phyloP scores from a whole-genome alignment of 2,113 vertebrate species.

The Pluvianellus socialis region DNA sequence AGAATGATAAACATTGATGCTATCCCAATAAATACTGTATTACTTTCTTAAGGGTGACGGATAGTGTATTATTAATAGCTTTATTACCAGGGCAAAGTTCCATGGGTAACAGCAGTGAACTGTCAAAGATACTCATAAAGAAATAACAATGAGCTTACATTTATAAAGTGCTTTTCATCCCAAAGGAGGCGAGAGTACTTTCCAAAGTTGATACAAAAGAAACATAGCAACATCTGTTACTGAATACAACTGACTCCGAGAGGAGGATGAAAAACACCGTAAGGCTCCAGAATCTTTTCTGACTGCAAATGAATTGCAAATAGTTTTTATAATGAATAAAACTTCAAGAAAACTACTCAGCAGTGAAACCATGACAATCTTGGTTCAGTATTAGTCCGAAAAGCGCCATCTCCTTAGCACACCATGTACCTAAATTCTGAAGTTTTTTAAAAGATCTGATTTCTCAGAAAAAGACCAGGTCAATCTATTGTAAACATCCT shows the following conservation, averaged over 20 bases:
- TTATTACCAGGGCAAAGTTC: conserved; percentile 43
- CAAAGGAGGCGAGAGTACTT: background rate
- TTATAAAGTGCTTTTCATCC: conserved; percentile 5
- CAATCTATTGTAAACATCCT: background rate
- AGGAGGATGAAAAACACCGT: background rate
- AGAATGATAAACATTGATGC: no score
- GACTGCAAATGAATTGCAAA: background rate
- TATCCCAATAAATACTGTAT: no score
- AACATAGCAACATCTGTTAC: conserved; percentile 33
- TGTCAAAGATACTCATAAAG: conserved; percentile 33
- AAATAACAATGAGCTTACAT: conserved; percentile 24
- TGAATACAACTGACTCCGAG: background rate
- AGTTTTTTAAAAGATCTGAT: fast-evolving
- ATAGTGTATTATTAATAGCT: background rate
- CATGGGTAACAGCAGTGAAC: conserved; percentile 29
- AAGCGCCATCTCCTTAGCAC: background rate
- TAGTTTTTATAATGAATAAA: background rate
- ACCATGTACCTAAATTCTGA: background rate
- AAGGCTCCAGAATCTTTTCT: background rate
- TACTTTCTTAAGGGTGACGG: conserved; percentile 21
- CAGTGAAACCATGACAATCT: fast-evolving
- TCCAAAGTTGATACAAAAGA: conserved; percentile 12
- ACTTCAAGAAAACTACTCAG: background rate
- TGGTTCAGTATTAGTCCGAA: background rate
- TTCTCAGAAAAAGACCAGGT: background rate